Conservation (phyloP, 1,140 invertebrate species). For the Drosophila subobscura region DNA sequence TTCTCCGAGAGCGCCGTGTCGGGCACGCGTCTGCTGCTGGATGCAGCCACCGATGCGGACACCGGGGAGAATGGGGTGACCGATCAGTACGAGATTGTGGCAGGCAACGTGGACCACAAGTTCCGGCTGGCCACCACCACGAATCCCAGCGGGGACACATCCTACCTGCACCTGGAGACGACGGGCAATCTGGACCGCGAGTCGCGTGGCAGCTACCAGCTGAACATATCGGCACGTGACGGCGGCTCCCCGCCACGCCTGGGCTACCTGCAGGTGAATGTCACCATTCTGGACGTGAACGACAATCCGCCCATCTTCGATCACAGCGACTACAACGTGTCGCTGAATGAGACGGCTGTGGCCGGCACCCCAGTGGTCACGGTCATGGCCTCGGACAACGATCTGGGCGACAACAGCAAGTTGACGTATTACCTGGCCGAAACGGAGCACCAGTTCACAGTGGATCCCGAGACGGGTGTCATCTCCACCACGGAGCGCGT, state of each 20-base stretch:
- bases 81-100: slow-evolving; percentile 94
- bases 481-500: slow-evolving; percentile 92
- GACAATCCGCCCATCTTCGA: slow-evolving; percentile 97
- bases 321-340: slow-evolving; percentile 95
- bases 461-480: slow-evolving; percentile 94
- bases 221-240: slow-evolving; percentile 96
- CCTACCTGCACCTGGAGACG: slow-evolving; percentile 95
- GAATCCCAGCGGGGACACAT: slow-evolving; percentile 94
- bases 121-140: slow-evolving; percentile 93
- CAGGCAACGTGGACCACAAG: slow-evolving; percentile 93
- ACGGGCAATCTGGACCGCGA: slow-evolving; percentile 95
- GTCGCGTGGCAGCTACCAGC: slow-evolving; percentile 90
- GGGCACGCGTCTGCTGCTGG: slow-evolving; percentile 92
- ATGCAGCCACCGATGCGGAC: slow-evolving; percentile 94
- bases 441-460: slow-evolving; percentile 92
- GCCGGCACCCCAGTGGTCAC: slow-evolving; percentile 93
- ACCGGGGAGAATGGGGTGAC: slow-evolving; percentile 93
- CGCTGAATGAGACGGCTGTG: slow-evolving; percentile 94
- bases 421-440: slow-evolving; percentile 95
- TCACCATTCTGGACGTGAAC: slow-evolving; percentile 95
- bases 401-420: slow-evolving; percentile 95
- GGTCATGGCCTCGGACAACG: slow-evolving; percentile 96
- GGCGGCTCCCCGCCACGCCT: slow-evolving; percentile 91
- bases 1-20: slow-evolving; percentile 96
- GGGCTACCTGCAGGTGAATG: slow-evolving; percentile 95